Evolutionary conservation across 2,113 vertebrate species (phyloP).

Genomic region (Ptilorrhoa leucosticta): DNA sequence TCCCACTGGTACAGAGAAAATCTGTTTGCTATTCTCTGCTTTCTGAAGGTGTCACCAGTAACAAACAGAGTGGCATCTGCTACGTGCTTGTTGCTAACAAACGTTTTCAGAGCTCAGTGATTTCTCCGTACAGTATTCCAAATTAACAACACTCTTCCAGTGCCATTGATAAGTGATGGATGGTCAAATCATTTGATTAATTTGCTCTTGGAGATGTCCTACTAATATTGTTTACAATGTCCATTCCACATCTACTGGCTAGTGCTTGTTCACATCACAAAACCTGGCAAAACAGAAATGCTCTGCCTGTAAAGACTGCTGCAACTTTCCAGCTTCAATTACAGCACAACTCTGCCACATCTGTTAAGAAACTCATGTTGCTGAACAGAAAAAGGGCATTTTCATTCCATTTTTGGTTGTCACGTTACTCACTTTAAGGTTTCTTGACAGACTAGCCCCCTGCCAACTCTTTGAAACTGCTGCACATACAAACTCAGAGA

Average conservation of each 20-base stretch:
- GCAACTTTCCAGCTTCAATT: not conserved
- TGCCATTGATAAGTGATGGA: not conserved
- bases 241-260: not conserved
- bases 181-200: not conserved
- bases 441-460: not conserved
- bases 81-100: not conserved
- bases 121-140: not conserved
- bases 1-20: not conserved
- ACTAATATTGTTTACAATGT: not conserved
- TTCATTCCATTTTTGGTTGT: not conserved
- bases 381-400: not conserved
- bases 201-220: not conserved
- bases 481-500: not conserved
- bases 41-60: constrained; percentile 36
- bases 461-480: not conserved
- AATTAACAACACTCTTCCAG: not conserved
- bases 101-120: not conserved
- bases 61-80: constrained; percentile 46
- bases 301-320: not conserved
- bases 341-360: not conserved
- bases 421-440: not conserved
- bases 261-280: not conserved
- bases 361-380: not conserved
- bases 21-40: constrained; percentile 10
- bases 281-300: not conserved